Conservation (phyloP, 1,140 invertebrate species). For the Trypoxylus dichotomus region DNA sequence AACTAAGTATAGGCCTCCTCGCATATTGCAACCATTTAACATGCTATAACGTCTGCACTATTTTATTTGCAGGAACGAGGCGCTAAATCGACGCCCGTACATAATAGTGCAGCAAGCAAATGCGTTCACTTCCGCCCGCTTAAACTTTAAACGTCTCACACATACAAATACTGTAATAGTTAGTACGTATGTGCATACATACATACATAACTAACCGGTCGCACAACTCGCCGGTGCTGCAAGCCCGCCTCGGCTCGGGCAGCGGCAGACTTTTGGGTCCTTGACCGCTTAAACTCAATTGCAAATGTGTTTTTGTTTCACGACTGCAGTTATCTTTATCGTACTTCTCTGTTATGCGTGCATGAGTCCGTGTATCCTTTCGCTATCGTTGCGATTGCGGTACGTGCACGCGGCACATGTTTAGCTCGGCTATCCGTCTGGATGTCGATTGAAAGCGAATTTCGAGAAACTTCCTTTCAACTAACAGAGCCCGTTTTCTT, state of each 20-base stretch:
- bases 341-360: neutral
- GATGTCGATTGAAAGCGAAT: neutral
- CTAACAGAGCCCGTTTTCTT: neutral
- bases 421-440: neutral
- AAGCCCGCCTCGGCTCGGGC: neutral
- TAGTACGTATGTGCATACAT: neutral
- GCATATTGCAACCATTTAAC: no score
- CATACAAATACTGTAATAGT: neutral
- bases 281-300: slow-evolving; percentile 30
- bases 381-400: slow-evolving; percentile 11
- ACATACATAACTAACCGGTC: slow-evolving; percentile 7
- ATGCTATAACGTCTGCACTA: neutral
- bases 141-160: slow-evolving; percentile 5
- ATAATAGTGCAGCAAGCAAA: neutral
- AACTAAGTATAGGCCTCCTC: no score
- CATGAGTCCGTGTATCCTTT: neutral
- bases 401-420: neutral
- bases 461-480: slow-evolving; percentile 11
- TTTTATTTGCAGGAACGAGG: neutral
- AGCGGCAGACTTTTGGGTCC: slow-evolving; percentile 14
- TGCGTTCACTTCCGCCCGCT: slow-evolving; percentile 12
- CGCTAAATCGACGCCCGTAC: neutral
- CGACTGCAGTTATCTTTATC: slow-evolving; percentile 21
- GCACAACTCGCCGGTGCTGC: neutral
- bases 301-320: slow-evolving; percentile 27